Base-by-base conservation (phyloP, 2,888 invertebrate species). In the Encarsia formosa region DNA sequence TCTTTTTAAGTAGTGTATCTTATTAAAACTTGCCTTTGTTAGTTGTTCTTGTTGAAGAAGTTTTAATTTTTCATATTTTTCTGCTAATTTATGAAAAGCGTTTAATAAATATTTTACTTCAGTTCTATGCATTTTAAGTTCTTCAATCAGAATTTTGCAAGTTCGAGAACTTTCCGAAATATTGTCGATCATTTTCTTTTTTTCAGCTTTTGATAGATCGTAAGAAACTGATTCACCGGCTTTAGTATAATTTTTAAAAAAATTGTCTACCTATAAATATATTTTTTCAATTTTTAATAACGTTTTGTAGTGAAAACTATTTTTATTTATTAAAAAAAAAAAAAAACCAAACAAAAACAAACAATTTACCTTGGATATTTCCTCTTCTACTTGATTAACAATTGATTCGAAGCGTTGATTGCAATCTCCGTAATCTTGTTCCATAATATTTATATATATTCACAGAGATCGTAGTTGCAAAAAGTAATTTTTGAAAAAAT, bases 101-200 rank as follows among this genome's bases (percentile, higher is more conserved):
- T 31, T 15, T 5, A 35, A 22, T 8, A 53, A n/a, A 23, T 29
- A 34, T 29, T 56, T 56, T 1, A 56, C 38, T 32, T 56, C 52
- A 8, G 26, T 38, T 22, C 52, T 46, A 9, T 50, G 46, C 8
- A 16, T 38, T 47, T 41, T 43, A 15, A 56, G n/a, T 8, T 56
- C 47, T 13, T 53, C 52, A 11, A 53, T 20, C 6, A 56, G 34
- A 20, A 20, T 2, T 5, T 31, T 40, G 18, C n/a, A 16, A 9
- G 24, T 11, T 5, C 13, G 3, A 5, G 56, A 53, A 16, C 20
- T 48, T 4, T 11, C 8, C 32, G 43, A 47, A 3, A 52, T 34
- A 9, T 9, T 18, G 8, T 52, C n/a, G 9, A 53, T 43, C n/a
- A 53, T 39, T 39, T 53, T 18, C 15, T 37, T 43, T 26, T 53